Evolutionary conservation across 2,797 vertebrate species (phyloP), one percentile per base, ranked within the genome.

Genomic region (Bufotes viridis): DNA sequence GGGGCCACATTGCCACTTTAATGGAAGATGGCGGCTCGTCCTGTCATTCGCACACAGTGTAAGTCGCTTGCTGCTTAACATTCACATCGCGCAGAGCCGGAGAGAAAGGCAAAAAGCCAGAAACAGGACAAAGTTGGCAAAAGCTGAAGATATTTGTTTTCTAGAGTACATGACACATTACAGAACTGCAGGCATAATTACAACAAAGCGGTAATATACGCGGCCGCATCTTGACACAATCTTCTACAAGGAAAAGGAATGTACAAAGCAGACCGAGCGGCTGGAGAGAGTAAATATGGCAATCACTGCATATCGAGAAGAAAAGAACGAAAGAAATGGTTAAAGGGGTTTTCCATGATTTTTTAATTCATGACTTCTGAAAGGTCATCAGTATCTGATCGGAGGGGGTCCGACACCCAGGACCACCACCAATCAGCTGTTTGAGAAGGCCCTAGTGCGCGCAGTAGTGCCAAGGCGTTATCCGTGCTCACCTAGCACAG

Each of bases 121-220:
- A 49, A 61, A 60, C 34, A 26, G 78, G 85, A 74, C 85, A 49
- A 72, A 26, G 53, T 81, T 87, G 85, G 85, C 67, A 72, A 58
- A 87, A 81, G 85, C 65, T 51, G 75, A 42, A 42, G 78, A 81
- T 87, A 58, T 78, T 87, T 81, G 57, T 85, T 85, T 63, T 51
- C 67, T 60, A 61, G 55, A 81, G 63, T 72, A 87, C 74, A 81
- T 81, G 85, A 79, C 85, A 80, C 67, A 29, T 70, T 80, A 70
- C 63, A 80, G 58, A 70, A 79, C 65, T 70, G 63, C 63, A 34
- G 76, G 76, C 85, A 20, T 81, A 80, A 70, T 86, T 80, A 81
- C 85, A 69, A 79, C 58, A 53, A 15, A 18, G 78, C 53, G 60
- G 60, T 86, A 72, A 69, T 86, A 79, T 22, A 58, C 63, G 22